Evolutionary conservation across 2,797 vertebrate species (phyloP).

Genomic region (Crenichthys baileyi): DNA sequence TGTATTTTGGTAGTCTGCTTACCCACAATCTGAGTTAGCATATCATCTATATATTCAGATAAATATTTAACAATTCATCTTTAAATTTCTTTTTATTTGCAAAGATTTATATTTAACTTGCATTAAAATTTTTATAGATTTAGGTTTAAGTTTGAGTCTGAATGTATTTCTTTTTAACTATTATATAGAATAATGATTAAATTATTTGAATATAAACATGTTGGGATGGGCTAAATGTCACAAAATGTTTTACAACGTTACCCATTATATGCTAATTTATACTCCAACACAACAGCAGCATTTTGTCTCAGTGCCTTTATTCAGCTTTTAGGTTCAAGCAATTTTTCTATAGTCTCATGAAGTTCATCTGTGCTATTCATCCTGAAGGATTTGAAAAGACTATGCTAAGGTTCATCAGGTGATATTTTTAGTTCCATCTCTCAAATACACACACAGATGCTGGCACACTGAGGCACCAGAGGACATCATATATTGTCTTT

Average conservation of each 20-base stretch:
- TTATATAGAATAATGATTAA: background rate
- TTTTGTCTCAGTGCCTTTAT: background rate
- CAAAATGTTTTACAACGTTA: background rate
- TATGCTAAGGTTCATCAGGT: slow-evolving; percentile 3
- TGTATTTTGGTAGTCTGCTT: background rate
- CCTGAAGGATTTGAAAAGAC: slow-evolving; percentile 10
- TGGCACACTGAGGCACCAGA: slow-evolving; percentile 32
- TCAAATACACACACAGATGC: background rate
- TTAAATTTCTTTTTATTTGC: too few relatives aligned
- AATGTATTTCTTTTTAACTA: background rate
- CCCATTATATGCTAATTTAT: background rate
- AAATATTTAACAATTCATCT: too few relatives aligned
- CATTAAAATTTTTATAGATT: too few relatives aligned
- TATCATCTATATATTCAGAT: too few relatives aligned
- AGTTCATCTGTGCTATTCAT: background rate
- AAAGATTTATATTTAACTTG: too few relatives aligned
- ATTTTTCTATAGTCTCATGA: background rate
- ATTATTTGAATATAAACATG: background rate
- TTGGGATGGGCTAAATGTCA: background rate
- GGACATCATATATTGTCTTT: slow-evolving; percentile 66
- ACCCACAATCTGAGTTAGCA: too few relatives aligned
- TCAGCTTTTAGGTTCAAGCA: background rate
- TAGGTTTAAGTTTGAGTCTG: background rate
- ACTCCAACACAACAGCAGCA: background rate
- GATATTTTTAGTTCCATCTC: slow-evolving; percentile 15